Evolutionary conservation across 1,140 invertebrate genomes (phyloP), one percentile per base, ranked within the genome.

Genomic region (Leptonema lineaticorne): DNA sequence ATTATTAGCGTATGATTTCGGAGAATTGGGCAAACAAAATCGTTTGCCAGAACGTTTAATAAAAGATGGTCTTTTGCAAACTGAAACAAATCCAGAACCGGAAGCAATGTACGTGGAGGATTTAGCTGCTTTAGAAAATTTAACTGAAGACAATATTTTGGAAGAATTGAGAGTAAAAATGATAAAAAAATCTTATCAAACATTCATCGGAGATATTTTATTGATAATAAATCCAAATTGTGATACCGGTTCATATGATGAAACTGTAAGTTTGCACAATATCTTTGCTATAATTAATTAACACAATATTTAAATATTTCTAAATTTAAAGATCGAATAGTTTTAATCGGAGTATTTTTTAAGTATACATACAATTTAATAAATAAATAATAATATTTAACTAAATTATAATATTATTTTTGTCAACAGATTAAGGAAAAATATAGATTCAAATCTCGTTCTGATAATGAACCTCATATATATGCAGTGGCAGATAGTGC

Each of bases 401-500:
- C 33, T 8, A 37, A 8, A 8, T 37, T 37, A n/a, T 37, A 37
- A 7, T 37, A 37, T 37, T 37, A 59, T 22, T 29, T 8, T n/a
- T n/a, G n/a, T 7, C 33, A 7, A 37, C 78, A 95, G 92, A 86
- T 87, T 76, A 91, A 94, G 68, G 83, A 84, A 70, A 92, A 90
- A 77, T 96, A 96, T 75, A 86, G 88, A 72, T 92, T 86, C 75
- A 94, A 93, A 78, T 90, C 91, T 0, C 88, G 93, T 73, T 94
- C 92, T 14, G 93, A 95, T 75, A 94, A 96, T 76, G 88, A 90
- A 22, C 94, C 95, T 0, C 95, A 97, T 75, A 90, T 96, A 69
- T 97, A 91, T 78, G 87, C 91, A 0, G 88, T 96, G 1, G 93
- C 93, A 2, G 94, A 96, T 73, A 87, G 88, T 57, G 92, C 92